Evolutionary conservation across 2,113 vertebrate species (phyloP), one percentile per base, ranked within the genome.

Genomic region (Menidia beryllina): DNA sequence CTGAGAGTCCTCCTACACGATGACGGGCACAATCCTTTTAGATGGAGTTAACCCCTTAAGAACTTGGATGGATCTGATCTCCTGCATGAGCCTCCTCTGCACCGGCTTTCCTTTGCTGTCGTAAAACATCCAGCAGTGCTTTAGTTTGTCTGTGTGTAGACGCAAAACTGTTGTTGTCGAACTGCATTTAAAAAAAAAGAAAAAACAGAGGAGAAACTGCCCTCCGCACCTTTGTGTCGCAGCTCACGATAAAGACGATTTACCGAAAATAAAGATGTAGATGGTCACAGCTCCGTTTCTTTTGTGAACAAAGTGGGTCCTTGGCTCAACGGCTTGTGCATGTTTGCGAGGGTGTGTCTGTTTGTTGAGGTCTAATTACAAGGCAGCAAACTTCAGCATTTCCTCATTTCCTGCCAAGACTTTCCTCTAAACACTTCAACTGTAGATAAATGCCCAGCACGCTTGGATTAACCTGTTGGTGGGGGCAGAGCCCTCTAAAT

Each of bases 321-420:
- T 81, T 47, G 57, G 27, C 77, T 27, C 57, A n/a, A 34, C 56
- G 54, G 72, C 21, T 1, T 78, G 52, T 34, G 67, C 41, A 21
- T 69, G 65, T 72, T 41, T 30, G 30, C 17, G 41, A 77, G 82
- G 81, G 86, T 61, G 83, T 21, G 86, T 23, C 81, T 36, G 75
- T 84, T 79, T 82, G 71, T 80, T 30, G 38, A 69, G 50, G 36
- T 70, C 21, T 91, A 88, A 91, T 92, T 87, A 90, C 80, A 84
- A 79, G 79, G 74, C 79, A 47, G 69, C 41, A n/a, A 75, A 69
- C 43, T 5, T 23, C 73, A 81, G 78, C 41, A 79, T 88, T 79
- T 77, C 56, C 72, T 80, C 73, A 52, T 74, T 88, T 88, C 77
- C 86, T 66, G 58, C 43, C 72, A 7, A 3, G 6, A 20, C 48